Conservation (phyloP, 1,140 invertebrate genomes). For the Magallana ariakensis region DNA sequence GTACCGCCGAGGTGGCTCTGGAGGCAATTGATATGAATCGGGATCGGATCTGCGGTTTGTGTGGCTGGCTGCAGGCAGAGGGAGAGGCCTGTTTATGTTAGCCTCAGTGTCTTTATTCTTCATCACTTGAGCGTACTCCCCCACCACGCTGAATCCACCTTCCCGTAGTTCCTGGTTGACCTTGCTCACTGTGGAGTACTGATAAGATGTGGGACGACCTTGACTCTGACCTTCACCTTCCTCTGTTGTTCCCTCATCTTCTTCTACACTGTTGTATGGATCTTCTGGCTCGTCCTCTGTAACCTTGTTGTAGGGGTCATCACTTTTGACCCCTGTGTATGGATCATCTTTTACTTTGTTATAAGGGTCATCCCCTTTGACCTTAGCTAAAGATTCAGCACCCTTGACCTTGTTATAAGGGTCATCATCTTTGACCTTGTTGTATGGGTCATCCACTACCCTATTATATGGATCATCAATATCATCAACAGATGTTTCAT, state of each 20-base stretch:
- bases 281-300: constrained; percentile 53
- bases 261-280: constrained; percentile 54
- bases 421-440: constrained; percentile 54
- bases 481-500: constrained; percentile 37
- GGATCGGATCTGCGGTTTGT: constrained; percentile 19
- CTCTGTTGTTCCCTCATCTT: constrained; percentile 42
- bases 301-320: constrained; percentile 60
- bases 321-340: constrained; percentile 55
- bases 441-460: constrained; percentile 59
- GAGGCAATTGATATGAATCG: constrained; percentile 46
- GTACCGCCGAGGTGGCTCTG: constrained; percentile 56
- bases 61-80: background rate
- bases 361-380: constrained; percentile 55
- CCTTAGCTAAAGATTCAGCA: constrained; percentile 58
- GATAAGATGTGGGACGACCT: background rate
- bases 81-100: background rate
- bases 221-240: background rate
- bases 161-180: background rate
- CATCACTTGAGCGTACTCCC: constrained; percentile 57
- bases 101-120: constrained; percentile 36
- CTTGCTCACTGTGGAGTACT: constrained; percentile 35
- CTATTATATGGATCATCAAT: constrained; percentile 45
- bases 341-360: constrained; percentile 62
- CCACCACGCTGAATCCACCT: background rate
- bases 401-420: constrained; percentile 59